Evolutionary conservation across 2,797 vertebrate species (phyloP), one percentile per base, ranked within the genome.

Genomic region (Gymnocypris eckloni): DNA sequence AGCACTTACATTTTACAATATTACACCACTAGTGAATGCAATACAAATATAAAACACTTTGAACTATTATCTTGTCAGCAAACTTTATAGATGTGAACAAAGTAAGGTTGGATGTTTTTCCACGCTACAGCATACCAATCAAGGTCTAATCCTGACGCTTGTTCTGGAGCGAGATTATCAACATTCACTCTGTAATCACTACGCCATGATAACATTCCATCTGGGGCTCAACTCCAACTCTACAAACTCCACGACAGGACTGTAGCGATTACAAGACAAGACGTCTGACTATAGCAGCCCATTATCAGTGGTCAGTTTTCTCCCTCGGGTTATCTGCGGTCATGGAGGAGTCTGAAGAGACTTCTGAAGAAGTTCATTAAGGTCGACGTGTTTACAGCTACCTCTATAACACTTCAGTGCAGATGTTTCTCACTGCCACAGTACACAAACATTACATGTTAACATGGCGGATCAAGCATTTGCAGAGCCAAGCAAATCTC

Each of bases 111-210:
- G 86, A 72, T 87, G 87, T 84, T 92, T 92, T 92, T 80, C 59
- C 90, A 89, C 85, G 86, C 91, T 91, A 91, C 84, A 75, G 82
- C 87, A 88, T 71, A 37, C 88, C 90, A 90, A 88, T 90, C 79
- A 67, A 70, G 84, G 84, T 86, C 87, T 94, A 94, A 95, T 94
- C 94, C 92, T 91, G 85, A 80, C 61, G 86, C 90, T 91, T 92
- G 90, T 93, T 92, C 91, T 78, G 87, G 79, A 45, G 41, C 69
- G 90, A 94, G 94, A 94, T 95, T 94, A 94, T 91, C 87, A 90
- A 92, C 92, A 89, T 93, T 89, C 89, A 91, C 88, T 90, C 89
- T 85, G 88, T 93, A 94, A 94, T 95, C 92, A 82, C 83, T 76
- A 92, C 11, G 61, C 83, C 16, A 87, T 5, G 84, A 90, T 89